phyloP scores from a whole-genome alignment of 2,888 invertebrate species.

The Laspeyria flexula region DNA sequence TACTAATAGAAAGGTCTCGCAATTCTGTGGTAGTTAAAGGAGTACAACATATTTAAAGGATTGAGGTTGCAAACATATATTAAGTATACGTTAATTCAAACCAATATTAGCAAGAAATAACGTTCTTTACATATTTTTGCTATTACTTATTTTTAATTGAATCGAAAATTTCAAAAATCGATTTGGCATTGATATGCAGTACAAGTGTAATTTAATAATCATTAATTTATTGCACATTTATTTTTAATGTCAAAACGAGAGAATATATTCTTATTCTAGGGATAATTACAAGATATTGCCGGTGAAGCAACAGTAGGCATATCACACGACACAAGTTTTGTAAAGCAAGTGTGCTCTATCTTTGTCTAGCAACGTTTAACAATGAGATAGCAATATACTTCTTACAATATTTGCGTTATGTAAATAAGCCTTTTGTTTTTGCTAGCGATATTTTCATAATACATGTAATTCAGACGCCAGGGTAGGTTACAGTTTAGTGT shows the following conservation, averaged over 20 bases:
- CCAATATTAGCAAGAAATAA: slow-evolving; percentile 11
- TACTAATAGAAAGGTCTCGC: too few relatives aligned
- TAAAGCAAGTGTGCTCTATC: too few relatives aligned
- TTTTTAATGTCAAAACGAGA: slow-evolving; percentile 58
- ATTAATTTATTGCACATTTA: slow-evolving; percentile 77
- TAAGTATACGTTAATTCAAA: slow-evolving; percentile 16
- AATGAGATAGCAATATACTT: too few relatives aligned
- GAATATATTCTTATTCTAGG: slow-evolving; percentile 57
- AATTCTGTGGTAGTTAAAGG: background rate
- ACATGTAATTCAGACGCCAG: too few relatives aligned
- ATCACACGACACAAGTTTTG: slow-evolving; percentile 2
- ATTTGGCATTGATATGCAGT: slow-evolving; percentile 82
- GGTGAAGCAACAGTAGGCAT: slow-evolving; percentile 51
- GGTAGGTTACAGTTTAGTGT: too few relatives aligned
- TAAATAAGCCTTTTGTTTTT: too few relatives aligned
- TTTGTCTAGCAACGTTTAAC: too few relatives aligned
- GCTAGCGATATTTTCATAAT: too few relatives aligned
- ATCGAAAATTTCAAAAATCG: slow-evolving; percentile 62
- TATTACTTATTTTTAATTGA: slow-evolving; percentile 26
- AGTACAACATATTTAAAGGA: slow-evolving; percentile 10
- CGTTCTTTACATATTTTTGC: slow-evolving; percentile 19
- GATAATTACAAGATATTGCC: slow-evolving; percentile 51
- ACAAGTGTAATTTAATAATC: slow-evolving; percentile 63
- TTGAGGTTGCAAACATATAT: slow-evolving; percentile 15
- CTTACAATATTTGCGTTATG: too few relatives aligned